phyloP scores from a whole-genome alignment of 2,113 vertebrate genomes.

The Etia nguti region DNA sequence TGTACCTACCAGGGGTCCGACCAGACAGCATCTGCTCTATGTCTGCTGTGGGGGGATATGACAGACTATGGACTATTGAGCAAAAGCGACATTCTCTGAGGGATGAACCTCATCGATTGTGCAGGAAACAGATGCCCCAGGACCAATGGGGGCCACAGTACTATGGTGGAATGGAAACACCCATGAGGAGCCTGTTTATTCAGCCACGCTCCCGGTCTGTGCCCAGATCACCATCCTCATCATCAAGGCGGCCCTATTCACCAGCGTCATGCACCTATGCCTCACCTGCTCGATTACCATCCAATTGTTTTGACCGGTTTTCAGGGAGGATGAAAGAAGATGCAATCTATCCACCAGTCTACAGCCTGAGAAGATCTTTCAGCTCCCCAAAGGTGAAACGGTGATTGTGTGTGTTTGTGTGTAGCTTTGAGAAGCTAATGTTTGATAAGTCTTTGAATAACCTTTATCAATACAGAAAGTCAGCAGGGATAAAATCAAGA shows the following conservation, averaged over 20 bases:
- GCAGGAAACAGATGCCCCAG: slow-evolving; percentile 56
- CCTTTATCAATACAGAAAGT: not conserved
- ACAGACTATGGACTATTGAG: slow-evolving; percentile 80
- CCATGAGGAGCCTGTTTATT: slow-evolving; percentile 83
- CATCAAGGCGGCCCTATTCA: slow-evolving; percentile 80
- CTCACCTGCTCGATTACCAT: slow-evolving; percentile 84
- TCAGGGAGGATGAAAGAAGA: slow-evolving; percentile 77
- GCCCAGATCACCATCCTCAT: slow-evolving; percentile 85
- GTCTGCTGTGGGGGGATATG: slow-evolving; percentile 78
- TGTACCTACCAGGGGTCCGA: slow-evolving; percentile 80
- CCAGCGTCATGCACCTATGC: slow-evolving; percentile 72
- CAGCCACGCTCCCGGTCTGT: slow-evolving; percentile 92
- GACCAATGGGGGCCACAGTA: slow-evolving; percentile 59
- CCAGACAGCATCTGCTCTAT: slow-evolving; percentile 94
- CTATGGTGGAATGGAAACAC: slow-evolving; percentile 77
- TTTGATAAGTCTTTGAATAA: not conserved
- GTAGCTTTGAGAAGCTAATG: not conserved
- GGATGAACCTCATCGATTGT: slow-evolving; percentile 71
- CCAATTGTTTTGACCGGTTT: slow-evolving; percentile 77
- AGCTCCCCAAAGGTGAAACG: slow-evolving; percentile 88
- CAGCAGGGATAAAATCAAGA: not conserved
- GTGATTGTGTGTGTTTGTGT: not conserved
- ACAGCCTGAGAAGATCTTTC: slow-evolving; percentile 84
- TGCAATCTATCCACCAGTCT: slow-evolving; percentile 78
- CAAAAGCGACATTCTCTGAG: slow-evolving; percentile 83